A percentile compares a stretch with the other conserved stretches of the same genome.
Evolutionary conservation across 2,113 vertebrate species (phyloP).

Genomic region (Lasiurus borealis): DNA sequence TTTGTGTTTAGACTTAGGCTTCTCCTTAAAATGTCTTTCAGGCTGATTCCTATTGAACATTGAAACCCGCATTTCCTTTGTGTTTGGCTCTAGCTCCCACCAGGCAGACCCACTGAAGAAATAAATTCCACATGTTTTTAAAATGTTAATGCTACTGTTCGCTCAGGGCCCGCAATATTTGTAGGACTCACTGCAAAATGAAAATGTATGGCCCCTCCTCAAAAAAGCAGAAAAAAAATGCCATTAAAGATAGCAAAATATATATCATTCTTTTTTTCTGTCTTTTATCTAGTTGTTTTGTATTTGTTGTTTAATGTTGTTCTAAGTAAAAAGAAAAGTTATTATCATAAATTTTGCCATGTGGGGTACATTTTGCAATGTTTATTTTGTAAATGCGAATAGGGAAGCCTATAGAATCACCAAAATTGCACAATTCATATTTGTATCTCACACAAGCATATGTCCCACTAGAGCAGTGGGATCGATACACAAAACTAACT

Average conservation of each 20-base stretch:
- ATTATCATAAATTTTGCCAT: not conserved
- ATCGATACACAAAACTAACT: not conserved
- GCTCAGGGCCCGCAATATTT: not conserved
- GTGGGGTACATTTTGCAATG: not conserved
- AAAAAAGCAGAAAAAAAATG: not conserved
- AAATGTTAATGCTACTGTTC: not conserved
- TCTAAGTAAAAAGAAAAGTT: no score
- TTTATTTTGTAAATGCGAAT: not conserved
- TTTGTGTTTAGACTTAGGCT: not conserved
- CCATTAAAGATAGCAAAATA: not conserved
- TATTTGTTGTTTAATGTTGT: not conserved
- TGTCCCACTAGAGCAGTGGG: not conserved
- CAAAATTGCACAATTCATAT: not conserved
- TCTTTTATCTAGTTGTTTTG: not conserved
- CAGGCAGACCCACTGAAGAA: not conserved
- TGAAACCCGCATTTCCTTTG: not conserved
- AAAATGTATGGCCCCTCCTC: no score
- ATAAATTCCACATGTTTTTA: not conserved
- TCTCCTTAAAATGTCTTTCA: not conserved
- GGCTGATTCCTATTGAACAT: not conserved
- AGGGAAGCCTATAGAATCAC: not conserved
- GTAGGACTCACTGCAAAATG: no score
- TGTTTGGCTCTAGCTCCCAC: not conserved
- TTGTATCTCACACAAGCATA: not conserved
- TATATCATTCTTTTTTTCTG: no score